Conservation (phyloP, 2,888 invertebrate genomes). For the Vesta saturnalis region DNA sequence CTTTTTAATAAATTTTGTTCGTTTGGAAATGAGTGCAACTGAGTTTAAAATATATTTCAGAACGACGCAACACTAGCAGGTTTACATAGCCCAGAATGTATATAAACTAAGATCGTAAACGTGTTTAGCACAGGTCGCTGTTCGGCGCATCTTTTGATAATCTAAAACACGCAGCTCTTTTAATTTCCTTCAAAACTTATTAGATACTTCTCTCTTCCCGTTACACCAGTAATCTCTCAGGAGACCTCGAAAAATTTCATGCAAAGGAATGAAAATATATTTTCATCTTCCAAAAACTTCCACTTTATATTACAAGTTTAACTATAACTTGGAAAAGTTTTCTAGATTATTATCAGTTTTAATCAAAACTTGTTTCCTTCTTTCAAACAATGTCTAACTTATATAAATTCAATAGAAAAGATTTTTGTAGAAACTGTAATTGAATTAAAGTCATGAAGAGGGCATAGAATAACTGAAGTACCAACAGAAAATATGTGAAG, state of each 20-base stretch:
- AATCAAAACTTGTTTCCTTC: slow-evolving; percentile 36
- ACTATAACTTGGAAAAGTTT: slow-evolving; percentile 33
- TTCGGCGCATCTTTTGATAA: slow-evolving; percentile 34
- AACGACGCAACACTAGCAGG: too few species aligned
- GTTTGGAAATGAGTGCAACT: too few species aligned
- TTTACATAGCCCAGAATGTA: too few species aligned
- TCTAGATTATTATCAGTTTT: slow-evolving; percentile 38
- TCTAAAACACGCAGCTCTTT: slow-evolving; percentile 39
- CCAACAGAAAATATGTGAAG: too few species aligned
- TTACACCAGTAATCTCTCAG: slow-evolving; percentile 34
- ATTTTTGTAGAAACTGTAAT: neutral
- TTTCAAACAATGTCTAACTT: slow-evolving; percentile 30
- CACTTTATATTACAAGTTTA: slow-evolving; percentile 36
- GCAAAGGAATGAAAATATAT: slow-evolving; percentile 34
- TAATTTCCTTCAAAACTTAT: slow-evolving; percentile 43
- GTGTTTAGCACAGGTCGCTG: neutral
- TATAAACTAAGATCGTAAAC: neutral
- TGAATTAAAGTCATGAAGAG: too few species aligned
- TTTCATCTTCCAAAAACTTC: slow-evolving; percentile 37
- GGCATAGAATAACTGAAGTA: too few species aligned
- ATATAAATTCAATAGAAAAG: slow-evolving; percentile 22
- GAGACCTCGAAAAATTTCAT: slow-evolving; percentile 36
- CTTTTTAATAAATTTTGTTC: too few species aligned
- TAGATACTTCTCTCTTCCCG: slow-evolving; percentile 41
- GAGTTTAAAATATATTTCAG: too few species aligned